Base-by-base conservation (phyloP, 1,140 invertebrate species). In the Rhynchophorus ferrugineus region DNA sequence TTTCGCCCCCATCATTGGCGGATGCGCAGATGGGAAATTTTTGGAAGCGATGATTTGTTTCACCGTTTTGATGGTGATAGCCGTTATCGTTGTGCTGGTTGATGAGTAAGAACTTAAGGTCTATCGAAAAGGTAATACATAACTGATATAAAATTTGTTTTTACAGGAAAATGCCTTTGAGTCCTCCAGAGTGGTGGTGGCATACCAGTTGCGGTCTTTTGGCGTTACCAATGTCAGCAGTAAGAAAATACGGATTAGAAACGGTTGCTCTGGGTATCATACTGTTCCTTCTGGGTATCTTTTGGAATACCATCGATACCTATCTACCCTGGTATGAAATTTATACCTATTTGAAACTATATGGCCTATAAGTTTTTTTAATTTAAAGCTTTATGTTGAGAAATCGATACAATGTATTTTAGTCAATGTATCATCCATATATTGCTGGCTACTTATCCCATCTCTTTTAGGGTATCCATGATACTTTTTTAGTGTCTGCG, bases 101-200 rank as follows among this genome's bases (percentile, higher is more conserved):
- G 78, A 81, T 42, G 75, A 68, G 77, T 79, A 64, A 70, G 71
- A 68, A 36, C 39, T 5, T 37, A n/a, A n/a, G n/a, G n/a, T n/a
- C n/a, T n/a, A n/a, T n/a, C n/a, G n/a, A n/a, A n/a, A n/a, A n/a
- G n/a, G n/a, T n/a, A n/a, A n/a, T n/a, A n/a, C n/a, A n/a, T n/a
- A n/a, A n/a, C n/a, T n/a, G n/a, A n/a, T n/a, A n/a, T n/a, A n/a
- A n/a, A n/a, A n/a, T n/a, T n/a, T n/a, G n/a, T n/a, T 41, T 56
- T 51, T 65, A 20, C 59, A 78, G 76, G 2, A 74, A 76, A 35
- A 85, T 87, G 81, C 84, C 84, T 1, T 66, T 87, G 3, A 83
- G 81, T 60, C 83, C 84, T 3, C 84, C 84, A 2, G 85, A 87
- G 64, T 87, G 84, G 82, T 87, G 84, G 83, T 86, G 84, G 83